phyloP scores from a whole-genome alignment of 2,113 vertebrate genomes.

The Otolemur garnettii region DNA sequence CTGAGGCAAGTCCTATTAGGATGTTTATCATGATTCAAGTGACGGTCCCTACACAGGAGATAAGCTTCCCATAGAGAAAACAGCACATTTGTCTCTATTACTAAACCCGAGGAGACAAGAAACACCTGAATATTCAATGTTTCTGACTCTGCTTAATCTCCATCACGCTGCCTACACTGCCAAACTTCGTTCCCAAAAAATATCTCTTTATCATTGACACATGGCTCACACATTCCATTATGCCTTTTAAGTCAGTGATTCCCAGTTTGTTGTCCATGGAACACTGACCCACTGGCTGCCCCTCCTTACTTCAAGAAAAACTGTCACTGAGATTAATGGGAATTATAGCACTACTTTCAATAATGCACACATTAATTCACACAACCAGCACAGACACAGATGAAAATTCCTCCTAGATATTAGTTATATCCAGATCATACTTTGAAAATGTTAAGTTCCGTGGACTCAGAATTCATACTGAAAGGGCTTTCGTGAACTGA shows the following conservation, averaged over 20 bases:
- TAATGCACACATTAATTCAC: conserved; percentile 33
- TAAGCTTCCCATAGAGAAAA: background rate
- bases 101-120: background rate
- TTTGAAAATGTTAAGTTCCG: conserved; percentile 5
- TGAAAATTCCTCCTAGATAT: conserved; percentile 11
- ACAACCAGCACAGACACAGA: background rate
- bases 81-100: background rate
- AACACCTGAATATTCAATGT: background rate
- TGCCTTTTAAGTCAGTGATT: conserved; percentile 51
- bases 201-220: conserved; percentile 40
- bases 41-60: background rate
- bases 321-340: conserved; percentile 35
- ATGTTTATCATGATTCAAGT: background rate
- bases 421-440: background rate
- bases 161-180: background rate
- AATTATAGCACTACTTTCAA: conserved; percentile 20
- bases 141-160: conserved; percentile 46
- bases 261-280: conserved; percentile 43
- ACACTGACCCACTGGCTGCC: conserved; percentile 23
- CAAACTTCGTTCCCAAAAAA: conserved; percentile 56
- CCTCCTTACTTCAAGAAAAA: background rate
- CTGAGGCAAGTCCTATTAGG: background rate
- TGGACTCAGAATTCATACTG: background rate
- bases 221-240: conserved; percentile 45
- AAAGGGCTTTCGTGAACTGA: conserved; percentile 20